Conservation (phyloP, 2,888 invertebrate species). For the Idaea biselata region DNA sequence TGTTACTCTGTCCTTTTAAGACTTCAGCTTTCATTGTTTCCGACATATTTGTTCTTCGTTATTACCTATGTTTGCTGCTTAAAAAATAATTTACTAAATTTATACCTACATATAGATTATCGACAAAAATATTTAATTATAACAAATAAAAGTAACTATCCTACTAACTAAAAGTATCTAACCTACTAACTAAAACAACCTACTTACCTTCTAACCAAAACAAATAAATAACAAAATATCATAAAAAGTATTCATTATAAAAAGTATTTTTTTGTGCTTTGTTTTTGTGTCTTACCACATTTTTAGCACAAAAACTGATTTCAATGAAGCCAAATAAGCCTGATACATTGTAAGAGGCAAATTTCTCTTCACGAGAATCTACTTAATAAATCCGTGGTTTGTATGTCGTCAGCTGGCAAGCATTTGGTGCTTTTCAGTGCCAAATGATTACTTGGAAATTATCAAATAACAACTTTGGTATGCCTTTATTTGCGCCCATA, state of each 20-base stretch:
- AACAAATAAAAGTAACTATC: too few species aligned
- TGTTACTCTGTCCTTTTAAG: slow-evolving; percentile 5
- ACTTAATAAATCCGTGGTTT: background rate
- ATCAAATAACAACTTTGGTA: background rate
- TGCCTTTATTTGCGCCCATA: background rate
- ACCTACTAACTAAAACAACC: too few species aligned
- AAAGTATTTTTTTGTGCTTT: background rate
- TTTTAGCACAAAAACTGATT: background rate
- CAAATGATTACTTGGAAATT: background rate
- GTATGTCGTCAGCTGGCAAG: background rate
- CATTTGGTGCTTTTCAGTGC: background rate
- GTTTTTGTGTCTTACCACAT: background rate
- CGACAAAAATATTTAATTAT: too few species aligned
- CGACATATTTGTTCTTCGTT: too few species aligned
- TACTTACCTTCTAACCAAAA: too few species aligned
- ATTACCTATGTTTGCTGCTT: background rate
- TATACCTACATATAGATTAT: too few species aligned
- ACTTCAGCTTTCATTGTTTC: slow-evolving; percentile 18
- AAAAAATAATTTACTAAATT: background rate
- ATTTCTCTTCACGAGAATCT: background rate
- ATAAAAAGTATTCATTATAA: too few species aligned
- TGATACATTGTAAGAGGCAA: background rate
- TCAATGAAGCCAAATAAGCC: background rate
- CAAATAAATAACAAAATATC: too few species aligned
- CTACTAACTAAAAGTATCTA: too few species aligned